A percentile compares a stretch with the other conserved stretches of the same genome.
Conservation (phyloP, 2,888 invertebrate species). For the Brassicogethes aeneus region DNA sequence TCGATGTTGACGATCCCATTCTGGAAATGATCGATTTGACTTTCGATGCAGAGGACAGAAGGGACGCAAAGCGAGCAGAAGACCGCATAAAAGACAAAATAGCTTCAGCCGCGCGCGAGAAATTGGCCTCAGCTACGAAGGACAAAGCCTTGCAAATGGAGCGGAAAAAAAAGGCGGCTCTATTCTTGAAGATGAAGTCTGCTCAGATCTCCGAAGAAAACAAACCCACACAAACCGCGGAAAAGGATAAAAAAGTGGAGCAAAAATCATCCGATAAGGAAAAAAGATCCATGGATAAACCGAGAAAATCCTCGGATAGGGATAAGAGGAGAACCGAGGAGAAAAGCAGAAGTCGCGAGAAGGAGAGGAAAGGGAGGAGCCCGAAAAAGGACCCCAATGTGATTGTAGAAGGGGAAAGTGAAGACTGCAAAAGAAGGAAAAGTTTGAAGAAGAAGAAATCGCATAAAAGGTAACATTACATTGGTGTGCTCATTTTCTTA, state of each 20-base stretch:
- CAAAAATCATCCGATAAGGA: background rate
- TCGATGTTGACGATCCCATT: slow-evolving; percentile 38
- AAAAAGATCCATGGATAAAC: background rate
- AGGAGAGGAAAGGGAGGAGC: background rate
- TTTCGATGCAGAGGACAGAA: slow-evolving; percentile 44
- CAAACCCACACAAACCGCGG: background rate
- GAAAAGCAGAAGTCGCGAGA: background rate
- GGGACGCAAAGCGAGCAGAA: slow-evolving; percentile 39
- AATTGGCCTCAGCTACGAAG: slow-evolving; percentile 47
- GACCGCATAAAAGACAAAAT: slow-evolving; percentile 52
- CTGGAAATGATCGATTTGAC: slow-evolving; percentile 52
- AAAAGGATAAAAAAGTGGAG: background rate
- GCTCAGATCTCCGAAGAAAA: slow-evolving; percentile 13
- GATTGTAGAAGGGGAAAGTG: background rate
- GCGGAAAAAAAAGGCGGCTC: slow-evolving; percentile 71
- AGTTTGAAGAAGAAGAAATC: background rate
- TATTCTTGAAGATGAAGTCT: slow-evolving; percentile 52
- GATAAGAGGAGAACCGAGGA: background rate
- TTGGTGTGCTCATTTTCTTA: too few species aligned
- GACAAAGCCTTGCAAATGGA: slow-evolving; percentile 55
- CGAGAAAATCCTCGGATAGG: background rate
- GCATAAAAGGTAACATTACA: background rate
- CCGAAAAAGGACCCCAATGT: background rate
- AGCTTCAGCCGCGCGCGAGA: slow-evolving; percentile 46
- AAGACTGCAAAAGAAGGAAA: background rate